These are phyloP conservation scores for Chloropsis cyanopogon DNA, from an alignment of 2,113 vertebrate species.

Conservation along the genomic window DNA sequence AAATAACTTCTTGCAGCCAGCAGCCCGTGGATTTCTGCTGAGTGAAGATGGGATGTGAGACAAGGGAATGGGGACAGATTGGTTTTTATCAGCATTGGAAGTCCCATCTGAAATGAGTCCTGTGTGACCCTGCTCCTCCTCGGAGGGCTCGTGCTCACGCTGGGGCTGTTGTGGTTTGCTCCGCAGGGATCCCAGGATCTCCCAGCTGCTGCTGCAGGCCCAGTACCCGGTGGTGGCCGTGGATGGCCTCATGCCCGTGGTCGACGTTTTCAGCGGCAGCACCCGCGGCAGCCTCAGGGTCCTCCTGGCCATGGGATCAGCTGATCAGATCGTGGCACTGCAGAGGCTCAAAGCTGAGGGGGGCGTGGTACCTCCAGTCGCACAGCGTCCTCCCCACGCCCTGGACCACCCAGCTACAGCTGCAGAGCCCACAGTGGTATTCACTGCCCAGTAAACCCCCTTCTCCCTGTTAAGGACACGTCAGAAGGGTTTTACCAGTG, in stretches of 20 bases:
- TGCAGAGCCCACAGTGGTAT: slow-evolving; percentile 57
- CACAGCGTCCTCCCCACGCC: slow-evolving; percentile 74
- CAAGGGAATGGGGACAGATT: too few relatives aligned
- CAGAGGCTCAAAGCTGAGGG: slow-evolving; percentile 83
- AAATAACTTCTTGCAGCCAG: neutral
- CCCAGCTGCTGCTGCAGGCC: slow-evolving; percentile 84
- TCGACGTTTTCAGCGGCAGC: slow-evolving; percentile 84
- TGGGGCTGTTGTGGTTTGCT: neutral
- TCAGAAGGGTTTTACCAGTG: neutral
- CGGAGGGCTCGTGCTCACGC: neutral
- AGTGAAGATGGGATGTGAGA: neutral
- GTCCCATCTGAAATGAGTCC: neutral
- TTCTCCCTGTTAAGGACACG: accelerated
- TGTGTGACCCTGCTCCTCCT: neutral
- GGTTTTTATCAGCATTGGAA: neutral
- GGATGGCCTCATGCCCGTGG: slow-evolving; percentile 85
- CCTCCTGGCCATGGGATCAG: slow-evolving; percentile 87
- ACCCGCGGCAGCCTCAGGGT: slow-evolving; percentile 84
- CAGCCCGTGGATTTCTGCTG: neutral
- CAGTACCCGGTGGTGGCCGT: slow-evolving; percentile 91
- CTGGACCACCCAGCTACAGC: slow-evolving; percentile 74
- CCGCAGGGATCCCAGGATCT: slow-evolving; percentile 82
- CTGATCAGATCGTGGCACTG: slow-evolving; percentile 82
- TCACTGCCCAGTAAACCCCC: neutral
- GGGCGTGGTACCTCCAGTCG: neutral